phyloP scores from a whole-genome alignment of 2,797 vertebrate species.

The Hypotaenidia philippensis region DNA sequence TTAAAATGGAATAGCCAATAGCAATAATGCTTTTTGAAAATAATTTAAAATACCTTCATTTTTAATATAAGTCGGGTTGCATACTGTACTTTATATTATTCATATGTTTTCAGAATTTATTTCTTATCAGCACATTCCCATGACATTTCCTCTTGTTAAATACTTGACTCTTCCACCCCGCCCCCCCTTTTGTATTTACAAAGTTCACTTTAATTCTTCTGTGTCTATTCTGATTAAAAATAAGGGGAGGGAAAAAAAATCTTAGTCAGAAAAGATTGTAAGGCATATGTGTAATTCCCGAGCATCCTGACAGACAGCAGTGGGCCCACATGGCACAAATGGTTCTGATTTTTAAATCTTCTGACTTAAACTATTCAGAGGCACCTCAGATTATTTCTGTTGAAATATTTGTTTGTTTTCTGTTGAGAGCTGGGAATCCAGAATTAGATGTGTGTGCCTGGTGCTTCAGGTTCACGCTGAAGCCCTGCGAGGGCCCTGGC shows the following conservation, averaged over 20 bases:
- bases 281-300: background rate
- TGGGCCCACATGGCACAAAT: background rate
- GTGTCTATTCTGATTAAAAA: background rate
- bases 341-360: background rate
- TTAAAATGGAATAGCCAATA: background rate
- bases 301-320: background rate
- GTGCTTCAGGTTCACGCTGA: background rate
- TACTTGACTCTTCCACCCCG: background rate
- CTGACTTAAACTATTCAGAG: background rate
- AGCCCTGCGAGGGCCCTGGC: fast-evolving
- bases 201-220: background rate
- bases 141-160: conserved; percentile 1
- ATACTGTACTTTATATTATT: background rate
- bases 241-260: background rate
- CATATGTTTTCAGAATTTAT: background rate
- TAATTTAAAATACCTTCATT: background rate
- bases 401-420: background rate
- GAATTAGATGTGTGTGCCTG: background rate
- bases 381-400: background rate
- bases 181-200: background rate
- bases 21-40: background rate
- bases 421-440: background rate
- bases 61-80: background rate
- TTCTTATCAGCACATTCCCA: background rate
- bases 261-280: background rate